Evolutionary conservation across 2,888 invertebrate genomes (phyloP).

Genomic region (Ametastegia equiseti): DNA sequence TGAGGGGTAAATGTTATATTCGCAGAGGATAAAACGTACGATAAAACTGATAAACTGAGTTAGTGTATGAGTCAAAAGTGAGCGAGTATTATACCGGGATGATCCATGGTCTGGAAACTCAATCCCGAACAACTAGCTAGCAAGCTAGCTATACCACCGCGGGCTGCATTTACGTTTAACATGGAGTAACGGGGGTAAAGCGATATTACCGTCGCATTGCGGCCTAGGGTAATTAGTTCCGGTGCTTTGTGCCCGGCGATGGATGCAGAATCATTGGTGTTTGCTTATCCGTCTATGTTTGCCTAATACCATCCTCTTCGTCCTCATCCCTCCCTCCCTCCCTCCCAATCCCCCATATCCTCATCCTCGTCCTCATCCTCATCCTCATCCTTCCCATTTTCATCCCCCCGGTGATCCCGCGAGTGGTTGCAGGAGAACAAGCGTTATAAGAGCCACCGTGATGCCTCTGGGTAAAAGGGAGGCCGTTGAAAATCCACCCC

Average conservation of each 20-base stretch:
- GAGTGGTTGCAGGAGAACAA: not conserved
- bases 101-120: not conserved
- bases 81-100: not conserved
- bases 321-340: not conserved
- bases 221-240: slow-evolving; percentile 62
- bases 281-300: slow-evolving; percentile 39
- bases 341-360: not conserved
- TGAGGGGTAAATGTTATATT: too few relatives aligned
- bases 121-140: too few relatives aligned
- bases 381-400: not conserved
- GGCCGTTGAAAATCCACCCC: not conserved
- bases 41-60: too few relatives aligned
- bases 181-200: slow-evolving; percentile 50
- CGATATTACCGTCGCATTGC: slow-evolving; percentile 59
- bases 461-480: not conserved
- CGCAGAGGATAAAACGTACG: too few relatives aligned
- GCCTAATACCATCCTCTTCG: slow-evolving; percentile 18
- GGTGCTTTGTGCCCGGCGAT: slow-evolving; percentile 55
- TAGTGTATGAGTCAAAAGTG: too few relatives aligned
- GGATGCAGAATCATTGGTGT: slow-evolving; percentile 42
- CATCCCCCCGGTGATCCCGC: not conserved
- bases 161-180: slow-evolving; percentile 6
- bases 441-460: slow-evolving; percentile 14
- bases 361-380: not conserved
- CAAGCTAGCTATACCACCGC: too few relatives aligned